Evolutionary conservation across 2,797 vertebrate species (phyloP), one percentile per base, ranked within the genome.

Genomic region (Cossypha polioptera): DNA sequence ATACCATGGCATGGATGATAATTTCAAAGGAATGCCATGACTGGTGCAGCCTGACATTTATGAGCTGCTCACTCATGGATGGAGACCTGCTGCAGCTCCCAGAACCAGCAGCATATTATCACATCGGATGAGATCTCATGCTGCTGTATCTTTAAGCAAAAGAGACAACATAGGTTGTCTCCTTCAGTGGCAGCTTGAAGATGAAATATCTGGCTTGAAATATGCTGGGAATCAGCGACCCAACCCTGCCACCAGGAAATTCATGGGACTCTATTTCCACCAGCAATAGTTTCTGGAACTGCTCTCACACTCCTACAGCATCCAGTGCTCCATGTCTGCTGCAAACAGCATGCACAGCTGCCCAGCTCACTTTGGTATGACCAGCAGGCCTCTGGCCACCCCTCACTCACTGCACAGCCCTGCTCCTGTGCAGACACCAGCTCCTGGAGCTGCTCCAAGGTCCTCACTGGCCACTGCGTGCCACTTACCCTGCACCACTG

Each of bases 301-400:
- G 4, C 3, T 73, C 43, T 51, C 31, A 24, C 4, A 0, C 17
- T 88, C 22, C 7, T 35, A 43, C 40, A 66, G 16, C 29, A 50
- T 5, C 5, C 18, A 50, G 4, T 20, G 1, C 24, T 63, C 31
- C 26, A n/a, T 12, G 25, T 47, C n/a, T 65, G 26, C 21, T 2
- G 3, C 66, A 74, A 68, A 51, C 22, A 58, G 54, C 31, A 48
- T 43, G 54, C 25, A 24, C 35, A 33, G 20, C 12, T 69, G 69
- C 40, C 58, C 68, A 42, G 61, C 31, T 84, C n/a, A 13, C 26
- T 13, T 24, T 21, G 58, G 7, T 36, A 25, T 0, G 2, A 63
- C 0, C 2, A 59, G 24, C 7, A 66, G 50, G 51, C 79, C 35
- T 14, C 24, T 1, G 1, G 22, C 11, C 43, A 48, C 28, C 25